These are phyloP conservation scores for Pterocles burchelli DNA, from an alignment of 2,113 vertebrate species.

Conservation along the genomic window DNA sequence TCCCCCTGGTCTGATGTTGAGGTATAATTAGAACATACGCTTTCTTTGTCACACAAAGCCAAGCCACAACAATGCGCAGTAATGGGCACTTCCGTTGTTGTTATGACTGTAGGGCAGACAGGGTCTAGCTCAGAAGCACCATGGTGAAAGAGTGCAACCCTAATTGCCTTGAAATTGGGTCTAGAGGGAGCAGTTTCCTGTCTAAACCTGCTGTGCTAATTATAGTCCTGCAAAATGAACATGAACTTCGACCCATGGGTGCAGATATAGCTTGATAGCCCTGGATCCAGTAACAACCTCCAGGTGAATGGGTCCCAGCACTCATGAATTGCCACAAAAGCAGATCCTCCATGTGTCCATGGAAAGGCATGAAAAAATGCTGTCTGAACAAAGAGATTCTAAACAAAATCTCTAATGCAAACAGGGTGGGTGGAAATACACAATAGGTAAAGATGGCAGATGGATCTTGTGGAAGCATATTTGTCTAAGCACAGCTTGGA, in stretches of 20 bases:
- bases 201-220: constrained; percentile 11
- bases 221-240: not conserved
- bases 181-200: constrained; percentile 2
- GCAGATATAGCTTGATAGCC: not conserved
- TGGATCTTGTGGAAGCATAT: not conserved
- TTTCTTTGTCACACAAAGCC: not conserved
- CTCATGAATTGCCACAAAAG: not conserved
- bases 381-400: not conserved
- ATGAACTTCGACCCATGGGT: not conserved
- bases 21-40: not conserved
- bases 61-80: not conserved
- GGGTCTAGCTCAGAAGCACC: not conserved
- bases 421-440: not conserved
- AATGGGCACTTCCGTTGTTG: not conserved
- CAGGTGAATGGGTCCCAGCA: not conserved
- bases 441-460: not conserved
- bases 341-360: not conserved
- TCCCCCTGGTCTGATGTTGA: not conserved
- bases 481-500: not conserved
- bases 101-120: not conserved
- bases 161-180: constrained; percentile 11
- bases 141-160: not conserved
- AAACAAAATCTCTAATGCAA: not conserved
- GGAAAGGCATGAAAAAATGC: not conserved
- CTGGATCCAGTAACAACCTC: not conserved